Conservation (phyloP, 2,113 vertebrate species). For the Pteropus alecto region DNA sequence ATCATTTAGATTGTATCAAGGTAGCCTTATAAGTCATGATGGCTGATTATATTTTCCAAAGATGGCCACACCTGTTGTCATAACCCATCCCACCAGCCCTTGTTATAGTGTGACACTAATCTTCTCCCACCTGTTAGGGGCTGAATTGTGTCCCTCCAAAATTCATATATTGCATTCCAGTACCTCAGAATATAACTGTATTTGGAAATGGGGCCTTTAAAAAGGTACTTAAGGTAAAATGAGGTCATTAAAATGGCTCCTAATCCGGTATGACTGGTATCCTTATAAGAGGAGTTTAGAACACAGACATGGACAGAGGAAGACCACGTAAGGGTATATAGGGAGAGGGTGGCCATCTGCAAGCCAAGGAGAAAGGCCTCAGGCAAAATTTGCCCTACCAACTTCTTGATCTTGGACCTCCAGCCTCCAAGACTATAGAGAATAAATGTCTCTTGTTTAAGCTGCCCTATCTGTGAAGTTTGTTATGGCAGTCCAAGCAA, state of each 20-base stretch:
- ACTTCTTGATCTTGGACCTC: not conserved
- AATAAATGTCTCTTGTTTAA: too few species aligned
- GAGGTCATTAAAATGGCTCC: not conserved
- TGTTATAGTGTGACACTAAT: not conserved
- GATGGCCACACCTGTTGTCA: too few species aligned
- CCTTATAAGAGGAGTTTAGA: not conserved
- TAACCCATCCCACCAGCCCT: not conserved
- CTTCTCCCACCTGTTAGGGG: not conserved
- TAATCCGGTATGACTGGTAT: not conserved
- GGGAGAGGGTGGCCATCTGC: not conserved
- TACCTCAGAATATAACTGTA: not conserved
- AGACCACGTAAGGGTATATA: rapidly evolving
- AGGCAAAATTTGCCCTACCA: not conserved
- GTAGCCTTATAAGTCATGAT: not conserved
- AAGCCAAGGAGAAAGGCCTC: not conserved
- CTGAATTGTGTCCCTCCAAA: not conserved
- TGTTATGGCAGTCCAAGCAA: too few species aligned
- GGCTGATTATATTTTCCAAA: not conserved
- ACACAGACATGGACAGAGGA: not conserved
- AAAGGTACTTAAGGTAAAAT: not conserved
- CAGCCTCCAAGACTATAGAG: not conserved
- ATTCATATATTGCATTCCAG: not conserved
- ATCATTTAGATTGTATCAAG: not conserved
- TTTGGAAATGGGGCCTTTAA: not conserved
- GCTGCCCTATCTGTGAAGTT: rapidly evolving